Percentiles rank a stretch among this genome's conserved stretches.
Conservation (phyloP, 2,888 invertebrate genomes). For the Heteropelma amictum region DNA sequence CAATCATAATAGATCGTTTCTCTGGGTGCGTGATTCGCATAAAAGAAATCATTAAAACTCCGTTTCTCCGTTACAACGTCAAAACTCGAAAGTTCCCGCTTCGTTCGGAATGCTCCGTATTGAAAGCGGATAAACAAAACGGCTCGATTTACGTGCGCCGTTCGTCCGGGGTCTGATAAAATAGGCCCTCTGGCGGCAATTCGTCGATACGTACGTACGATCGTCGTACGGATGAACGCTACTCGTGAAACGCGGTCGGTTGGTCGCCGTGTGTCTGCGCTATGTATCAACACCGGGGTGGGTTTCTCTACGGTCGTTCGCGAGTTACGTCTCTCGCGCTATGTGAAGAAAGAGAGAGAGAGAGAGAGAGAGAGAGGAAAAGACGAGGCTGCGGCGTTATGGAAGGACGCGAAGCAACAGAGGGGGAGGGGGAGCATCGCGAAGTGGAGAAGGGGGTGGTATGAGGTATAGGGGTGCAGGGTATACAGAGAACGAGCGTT, state of each 20-base stretch:
- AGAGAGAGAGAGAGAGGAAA: conserved; percentile 57
- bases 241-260: conserved; percentile 57
- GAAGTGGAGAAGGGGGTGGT: conserved; percentile 49
- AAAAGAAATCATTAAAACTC: too few species aligned
- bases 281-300: conserved; percentile 72
- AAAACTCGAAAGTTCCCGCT: too few species aligned
- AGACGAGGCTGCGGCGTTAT: too few species aligned
- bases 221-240: background rate
- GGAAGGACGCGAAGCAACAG: too few species aligned
- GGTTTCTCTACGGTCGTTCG: conserved; percentile 64
- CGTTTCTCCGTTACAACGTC: too few species aligned
- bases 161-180: background rate
- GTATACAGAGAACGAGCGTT: conserved; percentile 26
- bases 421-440: conserved; percentile 18
- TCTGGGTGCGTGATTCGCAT: too few species aligned
- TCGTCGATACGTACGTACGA: background rate
- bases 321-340: conserved; percentile 58
- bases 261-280: conserved; percentile 64
- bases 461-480: conserved; percentile 35
- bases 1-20: too few species aligned
- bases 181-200: background rate
- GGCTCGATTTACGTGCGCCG: background rate
- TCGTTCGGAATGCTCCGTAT: background rate
- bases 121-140: background rate
- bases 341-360: conserved; percentile 46